Percentiles rank a stretch among this genome's conserved stretches.
Conservation (phyloP, 2,113 vertebrate genomes). For the Gadus macrocephalus region DNA sequence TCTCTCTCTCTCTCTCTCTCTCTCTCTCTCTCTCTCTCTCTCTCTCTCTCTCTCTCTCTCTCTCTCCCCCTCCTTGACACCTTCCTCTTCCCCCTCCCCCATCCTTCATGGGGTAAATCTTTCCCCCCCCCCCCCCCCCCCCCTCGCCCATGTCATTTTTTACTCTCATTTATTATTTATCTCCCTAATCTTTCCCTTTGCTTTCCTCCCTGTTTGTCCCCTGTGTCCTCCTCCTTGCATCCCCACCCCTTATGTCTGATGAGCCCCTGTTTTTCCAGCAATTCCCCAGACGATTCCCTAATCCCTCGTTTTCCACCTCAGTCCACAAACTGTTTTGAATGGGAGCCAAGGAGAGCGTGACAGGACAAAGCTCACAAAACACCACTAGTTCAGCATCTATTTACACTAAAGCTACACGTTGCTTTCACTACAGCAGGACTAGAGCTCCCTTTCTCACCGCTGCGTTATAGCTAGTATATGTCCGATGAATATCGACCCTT, state of each 20-base stretch:
- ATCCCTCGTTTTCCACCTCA: constrained; percentile 56
- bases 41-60: not conserved
- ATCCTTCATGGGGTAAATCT: no score
- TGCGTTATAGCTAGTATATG: constrained; percentile 22
- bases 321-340: constrained; percentile 46
- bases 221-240: constrained; percentile 1
- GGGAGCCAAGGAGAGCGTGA: constrained; percentile 37
- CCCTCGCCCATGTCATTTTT: constrained; percentile 25
- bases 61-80: not conserved
- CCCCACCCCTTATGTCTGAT: constrained; percentile 30
- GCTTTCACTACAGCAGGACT: constrained; percentile 1
- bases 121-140: not conserved
- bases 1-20: constrained; percentile 29
- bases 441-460: constrained; percentile 22
- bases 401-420: constrained; percentile 10
- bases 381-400: constrained; percentile 23
- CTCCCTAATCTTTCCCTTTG: constrained; percentile 13
- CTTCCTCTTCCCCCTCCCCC: constrained; percentile 6
- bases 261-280: constrained; percentile 44
- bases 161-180: constrained; percentile 36
- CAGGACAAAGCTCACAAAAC: constrained; percentile 32
- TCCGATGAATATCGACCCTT: constrained; percentile 12
- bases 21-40: constrained; percentile 8
- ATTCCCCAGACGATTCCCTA: constrained; percentile 48
- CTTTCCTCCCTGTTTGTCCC: constrained; percentile 5